phyloP scores from a whole-genome alignment of 2,797 vertebrate genomes.

The Anguilla marmorata region DNA sequence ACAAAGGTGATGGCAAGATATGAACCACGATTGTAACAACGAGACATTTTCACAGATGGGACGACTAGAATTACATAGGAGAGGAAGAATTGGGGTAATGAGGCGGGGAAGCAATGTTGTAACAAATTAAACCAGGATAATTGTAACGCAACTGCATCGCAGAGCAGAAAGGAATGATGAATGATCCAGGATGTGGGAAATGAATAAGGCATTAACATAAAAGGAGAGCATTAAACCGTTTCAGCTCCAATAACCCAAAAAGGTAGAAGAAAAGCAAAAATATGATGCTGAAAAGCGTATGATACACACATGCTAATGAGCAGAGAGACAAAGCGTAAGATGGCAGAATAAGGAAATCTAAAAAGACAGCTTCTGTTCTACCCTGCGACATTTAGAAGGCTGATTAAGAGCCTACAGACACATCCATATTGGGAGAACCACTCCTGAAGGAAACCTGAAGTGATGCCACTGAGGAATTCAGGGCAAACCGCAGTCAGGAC shows the following conservation, averaged over 20 bases:
- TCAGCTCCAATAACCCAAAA: background rate
- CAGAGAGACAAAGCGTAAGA: background rate
- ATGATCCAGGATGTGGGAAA: background rate
- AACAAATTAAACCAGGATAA: background rate
- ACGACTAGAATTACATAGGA: background rate
- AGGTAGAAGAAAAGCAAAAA: background rate
- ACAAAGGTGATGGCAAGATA: background rate
- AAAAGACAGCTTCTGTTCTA: background rate
- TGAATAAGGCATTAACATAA: background rate
- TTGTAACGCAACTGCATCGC: background rate
- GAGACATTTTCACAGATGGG: conserved; percentile 1
- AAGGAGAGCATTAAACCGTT: background rate
- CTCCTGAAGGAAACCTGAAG: background rate
- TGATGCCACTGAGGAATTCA: background rate
- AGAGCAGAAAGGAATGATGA: background rate
- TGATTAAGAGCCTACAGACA: background rate
- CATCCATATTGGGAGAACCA: background rate
- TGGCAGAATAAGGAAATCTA: background rate
- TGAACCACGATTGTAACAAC: background rate
- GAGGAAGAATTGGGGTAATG: background rate
- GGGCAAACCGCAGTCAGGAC: too few species aligned
- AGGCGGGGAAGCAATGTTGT: background rate
- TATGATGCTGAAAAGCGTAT: background rate
- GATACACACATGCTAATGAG: background rate
- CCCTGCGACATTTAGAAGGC: background rate